phyloP scores from a whole-genome alignment of 2,113 vertebrate genomes.

The Garra rufa region DNA sequence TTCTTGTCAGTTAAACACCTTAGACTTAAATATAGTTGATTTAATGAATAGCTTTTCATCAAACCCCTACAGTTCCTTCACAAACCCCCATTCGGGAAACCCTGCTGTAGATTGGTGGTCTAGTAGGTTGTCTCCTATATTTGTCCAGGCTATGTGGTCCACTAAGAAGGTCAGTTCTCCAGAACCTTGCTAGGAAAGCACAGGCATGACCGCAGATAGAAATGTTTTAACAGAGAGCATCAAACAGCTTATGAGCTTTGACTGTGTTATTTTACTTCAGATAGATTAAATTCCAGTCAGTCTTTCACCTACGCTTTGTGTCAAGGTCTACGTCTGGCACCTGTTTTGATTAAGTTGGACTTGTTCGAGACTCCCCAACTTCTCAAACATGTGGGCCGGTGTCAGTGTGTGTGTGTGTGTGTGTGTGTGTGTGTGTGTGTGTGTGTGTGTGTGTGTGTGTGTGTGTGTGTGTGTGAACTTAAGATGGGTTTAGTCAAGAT shows the following conservation, averaged over 20 bases:
- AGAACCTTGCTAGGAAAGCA: neutral
- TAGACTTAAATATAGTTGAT: neutral
- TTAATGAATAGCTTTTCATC: neutral
- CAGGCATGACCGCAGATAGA: neutral
- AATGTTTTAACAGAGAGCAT: neutral
- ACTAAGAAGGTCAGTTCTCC: neutral
- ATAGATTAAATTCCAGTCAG: neutral
- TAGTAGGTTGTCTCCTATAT: neutral
- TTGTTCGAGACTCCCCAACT: constrained; percentile 16
- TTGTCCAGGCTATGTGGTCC: neutral
- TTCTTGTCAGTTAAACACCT: neutral
- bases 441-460: neutral
- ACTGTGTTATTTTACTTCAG: neutral
- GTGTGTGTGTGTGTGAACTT: neutral
- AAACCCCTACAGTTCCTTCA: neutral
- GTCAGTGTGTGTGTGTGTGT: neutral
- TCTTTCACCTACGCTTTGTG: constrained; percentile 19
- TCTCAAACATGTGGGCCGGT: neutral
- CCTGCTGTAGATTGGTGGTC: neutral
- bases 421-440: neutral
- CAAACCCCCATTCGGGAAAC: neutral
- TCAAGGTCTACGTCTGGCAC: constrained; percentile 12
- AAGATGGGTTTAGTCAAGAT: constrained; percentile 41
- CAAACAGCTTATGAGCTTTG: neutral
- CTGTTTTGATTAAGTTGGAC: constrained; percentile 15